Evolutionary conservation across 1,140 invertebrate species (phyloP), one percentile per base, ranked within the genome.

Genomic region (Macrocentrus cingulum): DNA sequence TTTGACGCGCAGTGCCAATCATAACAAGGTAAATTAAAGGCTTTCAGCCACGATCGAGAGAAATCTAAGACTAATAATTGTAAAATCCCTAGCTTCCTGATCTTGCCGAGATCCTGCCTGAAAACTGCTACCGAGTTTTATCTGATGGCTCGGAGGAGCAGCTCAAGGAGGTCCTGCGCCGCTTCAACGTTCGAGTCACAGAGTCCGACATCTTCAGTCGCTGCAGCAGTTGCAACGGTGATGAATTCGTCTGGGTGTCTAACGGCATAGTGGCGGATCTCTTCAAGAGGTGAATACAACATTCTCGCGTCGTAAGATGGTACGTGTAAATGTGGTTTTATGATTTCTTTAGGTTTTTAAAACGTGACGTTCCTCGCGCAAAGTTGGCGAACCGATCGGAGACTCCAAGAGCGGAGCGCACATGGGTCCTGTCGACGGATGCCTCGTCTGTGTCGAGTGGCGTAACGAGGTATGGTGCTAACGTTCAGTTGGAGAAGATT

Each of bases 191-290:
- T 13, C 61, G 69, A 11, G 77, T 90, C 6, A 81, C 75, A 6
- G 73, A 81, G 56, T 69, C 80, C 34, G 82, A 89, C 72, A 82
- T 90, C 36, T 88, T 89, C 60, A 87, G 83, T 64, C 76, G 87
- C 45, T 91, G 88, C 71, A 79, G 84, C 69, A 82, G 86, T 66
- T 88, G 86, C 64, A 88, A 88, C 66, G 64, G 75, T 37, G 79
- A 82, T 58, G 77, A 80, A 56, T 87, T 86, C 63, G 63, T 81
- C 3, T 75, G 81, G 62, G 70, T 85, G 6, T 65, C 75, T 2
- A 68, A 67, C 49, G 59, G 69, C 6, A 75, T 79, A 6, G 83
- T 87, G 78, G 63, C 75, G 18, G 60, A 63, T 15, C 56, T 82
- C 36, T 44, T 60, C 1, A 32, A 66, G 41, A 70, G 61, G 75